Conservation (phyloP, 2,797 vertebrate species). For the Enteromius mattozi region DNA sequence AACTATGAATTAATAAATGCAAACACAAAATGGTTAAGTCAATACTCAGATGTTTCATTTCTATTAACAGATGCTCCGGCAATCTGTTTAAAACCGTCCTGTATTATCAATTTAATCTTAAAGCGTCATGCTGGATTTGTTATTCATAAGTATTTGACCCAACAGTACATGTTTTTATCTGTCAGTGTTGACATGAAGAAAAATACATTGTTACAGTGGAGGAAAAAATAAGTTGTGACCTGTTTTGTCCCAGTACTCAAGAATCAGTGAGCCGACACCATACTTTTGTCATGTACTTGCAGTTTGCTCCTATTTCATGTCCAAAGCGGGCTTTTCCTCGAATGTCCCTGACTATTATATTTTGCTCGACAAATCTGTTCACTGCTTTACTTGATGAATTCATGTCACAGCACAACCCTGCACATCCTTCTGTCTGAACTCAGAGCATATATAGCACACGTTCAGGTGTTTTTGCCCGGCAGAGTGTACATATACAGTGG, state of each 20-base stretch:
- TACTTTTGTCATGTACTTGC: not conserved
- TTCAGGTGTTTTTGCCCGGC: slow-evolving; percentile 45
- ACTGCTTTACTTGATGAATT: slow-evolving; percentile 8
- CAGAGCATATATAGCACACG: slow-evolving; percentile 43
- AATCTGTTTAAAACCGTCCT: slow-evolving; percentile 6
- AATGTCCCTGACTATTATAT: not conserved
- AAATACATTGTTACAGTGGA: not conserved
- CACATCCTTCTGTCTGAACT: slow-evolving; percentile 4
- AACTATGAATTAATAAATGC: not conserved
- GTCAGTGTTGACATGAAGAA: not conserved
- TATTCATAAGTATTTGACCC: slow-evolving; percentile 6
- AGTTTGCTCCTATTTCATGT: not conserved
- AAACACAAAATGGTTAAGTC: not conserved
- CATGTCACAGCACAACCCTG: slow-evolving; percentile 17
- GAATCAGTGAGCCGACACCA: not conserved
- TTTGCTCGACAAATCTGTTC: slow-evolving; percentile 11
- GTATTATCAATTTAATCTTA: not conserved
- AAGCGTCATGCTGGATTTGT: not conserved
- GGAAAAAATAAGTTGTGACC: not conserved
- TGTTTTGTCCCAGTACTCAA: slow-evolving; percentile 14
- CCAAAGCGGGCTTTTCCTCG: not conserved
- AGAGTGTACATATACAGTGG: slow-evolving; percentile 58
- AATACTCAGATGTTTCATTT: slow-evolving; percentile 4
- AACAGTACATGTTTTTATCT: slow-evolving; percentile 1
- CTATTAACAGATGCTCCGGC: not conserved